Base-by-base conservation (phyloP, 2,888 invertebrate species). In the Agapostemon virescens region DNA sequence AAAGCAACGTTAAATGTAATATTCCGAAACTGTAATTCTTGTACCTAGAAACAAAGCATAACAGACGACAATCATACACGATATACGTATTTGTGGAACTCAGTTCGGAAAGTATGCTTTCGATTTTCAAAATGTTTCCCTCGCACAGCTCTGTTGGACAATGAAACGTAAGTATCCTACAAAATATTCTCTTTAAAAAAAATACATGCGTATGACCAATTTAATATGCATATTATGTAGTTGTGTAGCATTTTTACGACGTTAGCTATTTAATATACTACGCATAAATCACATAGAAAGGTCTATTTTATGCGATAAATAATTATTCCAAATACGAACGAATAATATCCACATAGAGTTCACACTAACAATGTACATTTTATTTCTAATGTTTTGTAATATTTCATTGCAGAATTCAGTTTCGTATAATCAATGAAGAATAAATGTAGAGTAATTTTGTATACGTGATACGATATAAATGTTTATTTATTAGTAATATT, bases 101-200 rank as follows among this genome's bases (percentile, higher is more conserved):
- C 68, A 26, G 17, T 64, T 49, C 69, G 20, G 20, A 69, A 71
- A 63, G 69, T 23, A 26, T 61, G 49, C 52, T 75, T 68, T 66
- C 63, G 52, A 72, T 75, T 69, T 63, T 75, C 40, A 49, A 81
- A 69, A 72, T 77, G 61, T 66, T 78, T 71, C 38, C 63, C 36
- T 80, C 38, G 63, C 63, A 30, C 67, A 74, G 66, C 67, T 42
- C 23, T 66, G 23, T 79, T 52, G 80, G 81, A 74, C 49, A 9
- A 13, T 45, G 40, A 74, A 70, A 61, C 81, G 81, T 81, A 81
- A 81, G 81, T 81, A 81, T 70, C 61, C 23, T 81, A 42, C 61
- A 45, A 58, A 79, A 71, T 68, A 79, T 79, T 71, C 42, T 71
- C 11, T 20, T 70, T 38, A 30, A 20, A 52, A n/a, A 63, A 20